Evolutionary conservation across 2,888 invertebrate species (phyloP), one percentile per base, ranked within the genome.

Genomic region (Tuberolachnus salignus): DNA sequence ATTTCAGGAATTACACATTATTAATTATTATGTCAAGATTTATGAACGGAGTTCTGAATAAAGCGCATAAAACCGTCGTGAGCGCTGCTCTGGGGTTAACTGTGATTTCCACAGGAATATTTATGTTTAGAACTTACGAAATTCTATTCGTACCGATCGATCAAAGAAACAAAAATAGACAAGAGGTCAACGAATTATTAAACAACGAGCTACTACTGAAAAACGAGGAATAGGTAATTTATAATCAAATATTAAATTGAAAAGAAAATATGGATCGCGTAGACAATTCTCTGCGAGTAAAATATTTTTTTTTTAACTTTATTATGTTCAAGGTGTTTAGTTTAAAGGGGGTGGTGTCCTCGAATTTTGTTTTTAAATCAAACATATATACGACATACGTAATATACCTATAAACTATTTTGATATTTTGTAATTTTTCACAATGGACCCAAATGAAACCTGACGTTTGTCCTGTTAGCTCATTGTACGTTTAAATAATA

Each of bases 141-240:
- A 78, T 78, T 49, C 2, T 78, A 3, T 78, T 78, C 14, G 75
- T 78, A 21, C 75, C 75, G 10, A 34, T 67, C 34, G 67, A 78
- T 1, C 67, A 78, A 51, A 57, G 75, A 64, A 46, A 21, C 10
- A 67, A 59, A 34, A 49, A 67, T 34, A 69, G 26, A 59, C 59
- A 67, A 69, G 75, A 78, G 26, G 66, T 67, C 19, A 26, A 59
- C 34, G 67, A 78, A 57, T 67, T 78, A 14, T 34, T 78, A 67
- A 66, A 78, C 57, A 78, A 78, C 34, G 67, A 78, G 21, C 19
- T 34, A 51, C 34, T 78, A 8, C 46, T 59, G 16, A 23, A 59
- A 16, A 57, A 51, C 46, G 26, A 78, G 14, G 26, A 78, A 49
- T 78, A 67, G 75, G 75, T 78, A 57, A 59, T 67, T 67, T 6